phyloP scores from a whole-genome alignment of 2,113 vertebrate species.

The Pedetes capensis region DNA sequence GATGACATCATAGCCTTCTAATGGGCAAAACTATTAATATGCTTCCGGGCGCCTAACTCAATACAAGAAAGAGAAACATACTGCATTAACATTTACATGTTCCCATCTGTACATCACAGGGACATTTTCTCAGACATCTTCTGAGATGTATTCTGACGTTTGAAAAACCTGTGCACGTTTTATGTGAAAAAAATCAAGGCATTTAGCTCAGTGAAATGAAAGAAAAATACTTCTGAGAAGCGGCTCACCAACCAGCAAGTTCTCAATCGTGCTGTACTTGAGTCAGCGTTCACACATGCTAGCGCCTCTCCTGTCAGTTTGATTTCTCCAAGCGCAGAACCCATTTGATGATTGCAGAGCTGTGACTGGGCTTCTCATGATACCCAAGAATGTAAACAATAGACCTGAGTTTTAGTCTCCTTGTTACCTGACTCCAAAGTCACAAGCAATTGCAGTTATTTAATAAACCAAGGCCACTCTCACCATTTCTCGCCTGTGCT shows the following conservation, averaged over 20 bases:
- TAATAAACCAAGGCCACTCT: no score
- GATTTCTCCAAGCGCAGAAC: not conserved
- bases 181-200: not conserved
- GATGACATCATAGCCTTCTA: not conserved
- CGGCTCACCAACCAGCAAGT: no score
- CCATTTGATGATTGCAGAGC: not conserved
- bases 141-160: no score
- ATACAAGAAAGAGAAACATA: not conserved
- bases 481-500: no score
- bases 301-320: fast-evolving
- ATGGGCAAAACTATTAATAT: not conserved
- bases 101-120: not conserved
- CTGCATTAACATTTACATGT: not conserved
- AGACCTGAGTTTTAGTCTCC: not conserved
- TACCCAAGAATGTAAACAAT: not conserved
- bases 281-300: no score
- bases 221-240: not conserved
- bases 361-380: not conserved
- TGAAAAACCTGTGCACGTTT: not conserved
- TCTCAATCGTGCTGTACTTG: fast-evolving
- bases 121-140: not conserved
- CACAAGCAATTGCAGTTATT: not conserved
- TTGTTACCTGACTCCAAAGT: not conserved
- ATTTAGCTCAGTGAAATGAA: not conserved
- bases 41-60: not conserved